Percentiles rank a stretch among this genome's conserved stretches.
These are phyloP conservation scores for Drosophila emarginata DNA, from an alignment of 2,888 invertebrate species.

Conservation along the genomic window DNA sequence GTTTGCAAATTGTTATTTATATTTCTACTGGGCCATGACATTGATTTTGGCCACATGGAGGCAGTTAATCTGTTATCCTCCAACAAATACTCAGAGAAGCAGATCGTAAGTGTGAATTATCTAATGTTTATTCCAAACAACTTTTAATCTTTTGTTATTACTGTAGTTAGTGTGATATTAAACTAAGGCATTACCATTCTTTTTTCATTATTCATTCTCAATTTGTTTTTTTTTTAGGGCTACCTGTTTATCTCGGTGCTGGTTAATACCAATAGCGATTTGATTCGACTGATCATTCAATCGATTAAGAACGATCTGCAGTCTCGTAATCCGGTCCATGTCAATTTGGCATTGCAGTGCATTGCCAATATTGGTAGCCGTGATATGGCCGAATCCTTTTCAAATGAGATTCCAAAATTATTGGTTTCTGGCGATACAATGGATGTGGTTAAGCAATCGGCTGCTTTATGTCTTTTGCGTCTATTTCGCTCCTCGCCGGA, in stretches of 20 bases:
- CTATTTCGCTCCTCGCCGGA: slow-evolving; percentile 97
- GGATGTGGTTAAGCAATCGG: slow-evolving; percentile 99
- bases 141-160: too few relatives aligned
- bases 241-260: slow-evolving; percentile 99
- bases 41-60: slow-evolving; percentile 99
- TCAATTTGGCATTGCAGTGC: slow-evolving; percentile 98
- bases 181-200: too few relatives aligned
- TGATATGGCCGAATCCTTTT: slow-evolving; percentile 99
- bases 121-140: too few relatives aligned
- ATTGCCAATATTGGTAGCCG: slow-evolving; percentile 99
- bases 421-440: slow-evolving; percentile 99
- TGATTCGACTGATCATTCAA: slow-evolving; percentile 99
- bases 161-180: too few relatives aligned
- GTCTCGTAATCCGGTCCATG: slow-evolving; percentile 98
- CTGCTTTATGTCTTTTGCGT: slow-evolving; percentile 96
- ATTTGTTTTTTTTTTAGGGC: slow-evolving; percentile 86
- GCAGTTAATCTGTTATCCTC: slow-evolving; percentile 99
- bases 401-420: slow-evolving; percentile 98
- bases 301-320: slow-evolving; percentile 99
- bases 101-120: slow-evolving; percentile 89
- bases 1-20: slow-evolving; percentile 99
- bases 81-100: slow-evolving; percentile 99
- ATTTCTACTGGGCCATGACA: slow-evolving; percentile 99
- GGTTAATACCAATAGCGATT: slow-evolving; percentile 99
- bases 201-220: neutral